Evolutionary conservation across 1,140 invertebrate species (phyloP), one percentile per base, ranked within the genome.

Genomic region (Latrodectus geometricus): DNA sequence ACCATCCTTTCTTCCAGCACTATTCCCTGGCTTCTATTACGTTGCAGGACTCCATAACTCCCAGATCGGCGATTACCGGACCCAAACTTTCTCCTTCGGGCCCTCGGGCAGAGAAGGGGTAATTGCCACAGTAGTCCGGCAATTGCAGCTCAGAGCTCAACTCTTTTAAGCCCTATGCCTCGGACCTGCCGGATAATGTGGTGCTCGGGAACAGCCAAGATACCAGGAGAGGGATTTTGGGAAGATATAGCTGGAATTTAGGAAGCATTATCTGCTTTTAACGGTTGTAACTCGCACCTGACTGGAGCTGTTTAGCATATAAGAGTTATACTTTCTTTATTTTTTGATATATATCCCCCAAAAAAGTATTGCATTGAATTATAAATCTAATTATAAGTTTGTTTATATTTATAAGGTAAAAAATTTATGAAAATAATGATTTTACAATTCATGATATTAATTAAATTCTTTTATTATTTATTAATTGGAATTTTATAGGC

Each of bases 101-200:
- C 79, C 79, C 69, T 82, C 48, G 61, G 82, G 72, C 82, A 52
- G 73, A 84, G 82, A 84, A 56, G 54, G 82, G 82, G 80, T 84
- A 84, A 84, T 84, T 84, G 82, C 72, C 61, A 52, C 82, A 68
- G 82, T 84, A 84, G 82, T 84, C 82, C 82, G 61, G 73, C 82
- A 76, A 84, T 84, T 68, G 82, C 69, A 68, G 82, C 82, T 52
- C 21, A 9, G 49, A 69, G 79, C 70, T 73, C 69, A 82, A 50
- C 70, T 70, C 82, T 72, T 68, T 84, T 84, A 75, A 84, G 73
- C 70, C 82, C 70, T 61, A 15, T 74, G n/a, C 70, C 17, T 50
- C 23, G 61, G 79, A 52, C 69, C 50, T 79, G 14, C 35, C 21
- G 61, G 73, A 84, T 76, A 84, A 84, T 84, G 73, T 61, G 21